phyloP scores from a whole-genome alignment of 30 jellyfish, hydroid and myxozoan genomes.

The Haliclystus octoradiatus region DNA sequence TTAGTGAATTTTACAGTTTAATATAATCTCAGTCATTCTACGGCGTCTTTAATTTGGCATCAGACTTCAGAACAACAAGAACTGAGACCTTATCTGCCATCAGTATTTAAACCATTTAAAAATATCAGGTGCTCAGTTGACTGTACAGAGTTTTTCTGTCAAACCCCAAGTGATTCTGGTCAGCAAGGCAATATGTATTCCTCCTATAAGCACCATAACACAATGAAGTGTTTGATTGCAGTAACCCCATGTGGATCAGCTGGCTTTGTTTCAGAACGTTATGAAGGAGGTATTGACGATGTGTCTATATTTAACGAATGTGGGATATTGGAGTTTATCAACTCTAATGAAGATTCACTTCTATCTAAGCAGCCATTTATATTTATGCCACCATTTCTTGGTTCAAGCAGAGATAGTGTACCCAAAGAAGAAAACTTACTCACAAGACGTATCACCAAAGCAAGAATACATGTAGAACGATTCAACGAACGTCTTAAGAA shows the following conservation, averaged over 20 bases:
- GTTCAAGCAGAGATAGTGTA: slow-evolving; percentile 19
- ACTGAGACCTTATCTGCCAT: slow-evolving; percentile 18
- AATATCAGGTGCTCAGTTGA: slow-evolving; percentile 39
- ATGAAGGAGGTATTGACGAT: slow-evolving; percentile 61
- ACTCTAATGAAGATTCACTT: slow-evolving; percentile 51
- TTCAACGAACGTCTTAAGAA: slow-evolving; percentile 76
- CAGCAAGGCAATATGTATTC: slow-evolving; percentile 61
- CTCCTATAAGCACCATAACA: slow-evolving; percentile 44
- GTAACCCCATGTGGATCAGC: slow-evolving; percentile 29
- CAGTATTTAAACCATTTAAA: slow-evolving; percentile 30
- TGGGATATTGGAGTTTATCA: slow-evolving; percentile 50
- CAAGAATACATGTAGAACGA: slow-evolving; percentile 71
- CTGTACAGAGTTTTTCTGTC: slow-evolving; percentile 54
- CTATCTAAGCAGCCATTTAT: slow-evolving; percentile 54
- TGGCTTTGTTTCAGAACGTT: slow-evolving; percentile 38
- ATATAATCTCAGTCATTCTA: too few relatives aligned
- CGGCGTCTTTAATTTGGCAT: too few relatives aligned
- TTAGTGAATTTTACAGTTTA: too few relatives aligned
- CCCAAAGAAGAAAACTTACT: slow-evolving; percentile 52
- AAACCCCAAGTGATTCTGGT: slow-evolving; percentile 43
- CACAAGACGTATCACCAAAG: slow-evolving; percentile 62
- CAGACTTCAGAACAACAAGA: too few relatives aligned
- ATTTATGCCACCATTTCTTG: slow-evolving; percentile 66
- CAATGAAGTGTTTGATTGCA: slow-evolving; percentile 56
- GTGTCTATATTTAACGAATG: slow-evolving; percentile 30